Conservation (phyloP, 30 jellyfish, hydroid and myxozoan species). For the Cassiopea xamachana region DNA sequence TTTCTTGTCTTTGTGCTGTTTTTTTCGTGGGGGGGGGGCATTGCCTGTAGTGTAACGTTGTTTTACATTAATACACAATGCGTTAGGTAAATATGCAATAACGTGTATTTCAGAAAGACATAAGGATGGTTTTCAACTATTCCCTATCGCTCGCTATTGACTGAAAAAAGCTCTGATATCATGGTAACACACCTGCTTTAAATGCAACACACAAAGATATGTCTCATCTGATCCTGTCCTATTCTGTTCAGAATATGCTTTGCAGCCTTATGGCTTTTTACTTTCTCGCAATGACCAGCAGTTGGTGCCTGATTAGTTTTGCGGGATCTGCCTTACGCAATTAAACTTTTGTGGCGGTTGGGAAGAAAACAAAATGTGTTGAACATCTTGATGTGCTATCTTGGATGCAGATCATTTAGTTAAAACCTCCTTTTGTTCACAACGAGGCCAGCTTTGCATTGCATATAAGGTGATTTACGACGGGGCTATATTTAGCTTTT, state of each 20-base stretch:
- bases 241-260: background rate
- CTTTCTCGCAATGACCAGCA: conserved; percentile 31
- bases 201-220: background rate
- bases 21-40: no score
- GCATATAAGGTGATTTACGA: background rate
- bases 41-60: no score
- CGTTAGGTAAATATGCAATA: no score
- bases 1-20: no score
- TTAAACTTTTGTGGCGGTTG: conserved; percentile 14
- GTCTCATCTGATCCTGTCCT: background rate
- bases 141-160: no score
- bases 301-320: conserved; percentile 27
- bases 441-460: background rate
- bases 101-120: no score
- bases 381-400: conserved; percentile 19
- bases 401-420: conserved; percentile 15
- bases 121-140: no score
- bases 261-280: conserved; percentile 36
- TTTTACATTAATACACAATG: no score
- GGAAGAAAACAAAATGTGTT: conserved; percentile 1
- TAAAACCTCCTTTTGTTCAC: conserved; percentile 2
- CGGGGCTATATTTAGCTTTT: background rate
- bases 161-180: no score
- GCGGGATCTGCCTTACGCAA: background rate
- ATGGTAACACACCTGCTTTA: background rate